Base-by-base conservation (phyloP, 1,140 invertebrate species). In the Brachionus asplanchnoidis region DNA sequence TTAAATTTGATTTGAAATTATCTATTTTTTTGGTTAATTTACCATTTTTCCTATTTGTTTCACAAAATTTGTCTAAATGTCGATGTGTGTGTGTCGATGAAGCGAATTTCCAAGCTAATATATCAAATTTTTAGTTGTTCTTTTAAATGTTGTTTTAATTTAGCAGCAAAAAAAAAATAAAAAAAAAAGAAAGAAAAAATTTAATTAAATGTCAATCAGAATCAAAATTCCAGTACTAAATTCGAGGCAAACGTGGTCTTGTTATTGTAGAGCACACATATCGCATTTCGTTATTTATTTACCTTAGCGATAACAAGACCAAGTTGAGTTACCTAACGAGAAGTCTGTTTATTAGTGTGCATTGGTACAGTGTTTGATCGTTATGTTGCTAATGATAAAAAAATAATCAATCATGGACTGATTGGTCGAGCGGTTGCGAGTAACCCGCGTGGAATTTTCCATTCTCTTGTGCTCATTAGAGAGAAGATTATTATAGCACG, bases 11-110 rank as follows among this genome's bases (percentile, higher is more conserved):
- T 32, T n/a, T 32, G 4, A 73, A 73, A 73, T 73, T 73, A 73
- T 73, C 68, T 73, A 73, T 73, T 42, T 73, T 73, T 20, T 73
- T 73, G 68, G 68, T 73, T 73, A 73, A 73, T 73, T 73, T 73
- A 73, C 68, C 68, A 73, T 73, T 73, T 42, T 42, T 40, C 36
- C 36, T 73, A 40, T 40, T 73, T 60, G 50, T 56, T 56, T 17
- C 50, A 56, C 14, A 60, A 60, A 26, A 60, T 60, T 53, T 9
- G 1, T 73, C 42, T 17, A 73, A 73, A 73, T 73, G 68, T 73
- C 40, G 40, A 73, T n/a, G 4, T 36, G 32, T n/a, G 17, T 17
- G 8, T 42, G 32, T 68, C 26, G 66, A 68, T 23, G 53, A 60
- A 20, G 53, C 53, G 53, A 60, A 60, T 73, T 73, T 42, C 17